Conservation (phyloP, 2,888 invertebrate species). For the Gortyna flavago region DNA sequence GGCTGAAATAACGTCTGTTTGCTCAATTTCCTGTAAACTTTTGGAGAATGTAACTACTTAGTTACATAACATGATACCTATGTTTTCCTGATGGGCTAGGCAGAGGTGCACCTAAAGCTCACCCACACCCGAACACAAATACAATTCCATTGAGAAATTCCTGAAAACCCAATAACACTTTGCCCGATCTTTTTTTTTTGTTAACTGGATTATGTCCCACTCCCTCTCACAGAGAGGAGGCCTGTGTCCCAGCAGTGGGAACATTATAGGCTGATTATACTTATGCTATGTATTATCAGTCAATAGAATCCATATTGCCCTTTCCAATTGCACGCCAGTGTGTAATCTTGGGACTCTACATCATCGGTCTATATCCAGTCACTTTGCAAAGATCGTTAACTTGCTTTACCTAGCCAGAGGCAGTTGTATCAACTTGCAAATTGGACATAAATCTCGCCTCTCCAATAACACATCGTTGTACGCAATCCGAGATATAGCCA, state of each 20-base stretch:
- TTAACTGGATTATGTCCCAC: background rate
- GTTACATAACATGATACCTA: background rate
- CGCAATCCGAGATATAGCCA: background rate
- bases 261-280: background rate
- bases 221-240: background rate
- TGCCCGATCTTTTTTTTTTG: background rate
- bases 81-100: no score
- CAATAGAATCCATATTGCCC: no score
- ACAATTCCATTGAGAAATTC: no score
- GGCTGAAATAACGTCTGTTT: constrained; percentile 36
- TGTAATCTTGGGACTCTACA: background rate
- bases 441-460: constrained; percentile 1
- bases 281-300: background rate
- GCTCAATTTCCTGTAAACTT: constrained; percentile 1
- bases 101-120: no score
- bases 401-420: background rate
- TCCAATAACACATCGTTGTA: background rate
- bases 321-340: background rate
- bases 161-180: background rate
- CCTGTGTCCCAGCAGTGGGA: background rate
- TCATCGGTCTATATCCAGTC: background rate
- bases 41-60: background rate
- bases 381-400: background rate
- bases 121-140: no score
- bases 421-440: background rate